These are phyloP conservation scores for Mesitornis unicolor DNA, from an alignment of 2,113 vertebrate species.

Conservation along the genomic window DNA sequence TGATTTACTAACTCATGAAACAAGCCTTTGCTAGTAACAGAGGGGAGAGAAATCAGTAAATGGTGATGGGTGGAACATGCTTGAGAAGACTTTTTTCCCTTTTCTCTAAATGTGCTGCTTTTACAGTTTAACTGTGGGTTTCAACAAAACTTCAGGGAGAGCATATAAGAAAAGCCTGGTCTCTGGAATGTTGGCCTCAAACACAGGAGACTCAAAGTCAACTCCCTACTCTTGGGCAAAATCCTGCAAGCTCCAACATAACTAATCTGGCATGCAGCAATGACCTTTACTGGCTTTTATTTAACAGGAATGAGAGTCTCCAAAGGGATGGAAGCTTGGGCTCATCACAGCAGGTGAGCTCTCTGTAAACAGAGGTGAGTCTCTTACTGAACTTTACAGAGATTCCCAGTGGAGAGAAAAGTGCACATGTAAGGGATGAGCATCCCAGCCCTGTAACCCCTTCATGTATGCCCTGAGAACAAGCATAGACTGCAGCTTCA, in stretches of 20 bases:
- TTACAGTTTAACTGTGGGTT: background rate
- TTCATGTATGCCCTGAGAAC: background rate
- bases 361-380: background rate
- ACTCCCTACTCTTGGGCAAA: background rate
- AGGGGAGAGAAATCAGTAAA: background rate
- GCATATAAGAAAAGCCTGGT: background rate
- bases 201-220: background rate
- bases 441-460: slow-evolving; percentile 15
- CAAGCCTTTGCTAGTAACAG: background rate
- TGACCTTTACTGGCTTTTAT: slow-evolving; percentile 53
- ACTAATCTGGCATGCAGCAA: background rate
- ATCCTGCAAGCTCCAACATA: background rate
- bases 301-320: background rate
- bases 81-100: background rate
- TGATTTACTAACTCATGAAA: background rate
- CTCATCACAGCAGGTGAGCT: background rate
- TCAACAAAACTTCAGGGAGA: background rate
- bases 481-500: background rate
- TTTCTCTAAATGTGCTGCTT: background rate
- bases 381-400: slow-evolving; percentile 61
- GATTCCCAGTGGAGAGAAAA: background rate
- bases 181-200: background rate
- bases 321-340: background rate
- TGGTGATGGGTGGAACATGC: background rate
- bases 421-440: background rate